Evolutionary conservation across 37 sponge, comb jelly and placozoan species (phyloP).

Genomic region (Ephydatia muelleri): DNA sequence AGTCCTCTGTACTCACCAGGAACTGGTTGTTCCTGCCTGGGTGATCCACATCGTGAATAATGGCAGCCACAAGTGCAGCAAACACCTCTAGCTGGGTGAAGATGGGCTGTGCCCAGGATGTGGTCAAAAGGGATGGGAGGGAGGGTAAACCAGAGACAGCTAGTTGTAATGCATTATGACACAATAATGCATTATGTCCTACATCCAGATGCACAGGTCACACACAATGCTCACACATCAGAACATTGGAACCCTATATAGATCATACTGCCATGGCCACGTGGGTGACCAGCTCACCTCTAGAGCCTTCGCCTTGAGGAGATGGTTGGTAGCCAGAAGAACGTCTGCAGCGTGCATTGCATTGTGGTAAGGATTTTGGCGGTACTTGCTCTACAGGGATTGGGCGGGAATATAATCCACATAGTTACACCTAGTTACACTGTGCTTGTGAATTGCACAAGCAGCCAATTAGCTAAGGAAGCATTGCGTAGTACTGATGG

Average conservation of each 20-base stretch:
- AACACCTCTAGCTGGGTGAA: conserved; percentile 73
- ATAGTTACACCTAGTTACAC: no score
- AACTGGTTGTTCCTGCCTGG: conserved; percentile 89
- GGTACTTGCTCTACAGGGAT: conserved; percentile 53
- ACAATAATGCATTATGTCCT: conserved; percentile 3
- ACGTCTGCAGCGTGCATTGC: conserved; percentile 90
- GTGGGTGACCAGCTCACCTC: no score
- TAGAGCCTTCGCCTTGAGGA: conserved; percentile 63
- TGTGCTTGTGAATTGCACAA: no score
- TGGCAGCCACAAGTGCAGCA: conserved; percentile 82
- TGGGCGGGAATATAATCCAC: no score
- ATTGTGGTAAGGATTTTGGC: conserved; percentile 90
- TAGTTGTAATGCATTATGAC: neutral
- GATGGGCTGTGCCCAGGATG: conserved; percentile 27
- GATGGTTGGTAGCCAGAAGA: conserved; percentile 69
- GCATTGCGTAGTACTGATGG: no score
- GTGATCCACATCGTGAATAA: conserved; percentile 92
- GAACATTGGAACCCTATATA: neutral
- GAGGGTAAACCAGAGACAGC: neutral
- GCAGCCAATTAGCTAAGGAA: no score
- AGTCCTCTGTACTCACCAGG: conserved; percentile 50
- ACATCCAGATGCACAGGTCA: neutral
- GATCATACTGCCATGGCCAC: no score
- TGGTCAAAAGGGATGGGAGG: neutral
- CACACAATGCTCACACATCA: neutral